These are phyloP conservation scores for Cantharis rufa DNA, from an alignment of 2,888 invertebrate species.

Conservation along the genomic window DNA sequence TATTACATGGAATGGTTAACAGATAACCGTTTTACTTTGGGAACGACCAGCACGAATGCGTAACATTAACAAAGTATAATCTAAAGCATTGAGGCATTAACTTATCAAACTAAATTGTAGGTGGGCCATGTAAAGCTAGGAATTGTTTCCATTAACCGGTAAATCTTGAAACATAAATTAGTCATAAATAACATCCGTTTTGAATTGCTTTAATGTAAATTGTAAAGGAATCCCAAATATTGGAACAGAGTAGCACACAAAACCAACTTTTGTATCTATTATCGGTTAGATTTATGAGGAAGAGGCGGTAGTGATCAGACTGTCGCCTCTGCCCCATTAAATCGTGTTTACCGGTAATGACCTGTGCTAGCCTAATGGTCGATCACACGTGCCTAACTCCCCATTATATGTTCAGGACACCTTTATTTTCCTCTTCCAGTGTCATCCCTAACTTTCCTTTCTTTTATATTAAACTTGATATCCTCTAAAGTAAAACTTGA, in stretches of 20 bases:
- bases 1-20: neutral
- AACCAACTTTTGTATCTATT: constrained; percentile 31
- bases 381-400: constrained; percentile 35
- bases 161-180: constrained; percentile 5
- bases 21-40: neutral
- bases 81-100: neutral
- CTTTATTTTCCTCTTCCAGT: constrained; percentile 17
- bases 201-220: constrained; percentile 11
- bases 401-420: constrained; percentile 22
- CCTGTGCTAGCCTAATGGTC: constrained; percentile 40
- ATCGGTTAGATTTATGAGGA: constrained; percentile 39
- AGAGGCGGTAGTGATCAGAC: constrained; percentile 36
- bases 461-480: constrained; percentile 14
- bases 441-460: constrained; percentile 17
- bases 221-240: constrained; percentile 11
- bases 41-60: neutral
- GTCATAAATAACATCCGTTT: constrained; percentile 14
- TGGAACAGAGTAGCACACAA: constrained; percentile 17
- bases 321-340: constrained; percentile 42
- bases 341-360: constrained; percentile 42
- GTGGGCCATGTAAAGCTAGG: neutral
- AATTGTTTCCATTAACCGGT: neutral
- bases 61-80: neutral
- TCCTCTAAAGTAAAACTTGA: neutral
- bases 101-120: neutral